These are phyloP conservation scores for Paraplagusia blochii DNA, from an alignment of 2,113 vertebrate species.

Conservation along the genomic window DNA sequence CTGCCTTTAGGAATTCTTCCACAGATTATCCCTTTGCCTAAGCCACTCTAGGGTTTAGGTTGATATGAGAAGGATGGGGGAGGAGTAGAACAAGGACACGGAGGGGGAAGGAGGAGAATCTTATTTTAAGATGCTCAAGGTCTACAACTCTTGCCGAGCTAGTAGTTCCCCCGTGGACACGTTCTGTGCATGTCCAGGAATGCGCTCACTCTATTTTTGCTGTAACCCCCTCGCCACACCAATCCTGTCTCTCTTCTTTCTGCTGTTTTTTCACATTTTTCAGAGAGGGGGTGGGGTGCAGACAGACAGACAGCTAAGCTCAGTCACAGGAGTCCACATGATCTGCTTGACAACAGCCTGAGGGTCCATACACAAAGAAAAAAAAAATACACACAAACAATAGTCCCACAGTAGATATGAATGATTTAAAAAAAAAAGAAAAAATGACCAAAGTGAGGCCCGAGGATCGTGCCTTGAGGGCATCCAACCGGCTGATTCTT, in stretches of 20 bases:
- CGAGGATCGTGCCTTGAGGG: slow-evolving; percentile 58
- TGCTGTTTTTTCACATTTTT: slow-evolving; percentile 21
- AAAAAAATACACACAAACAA: slow-evolving; percentile 25
- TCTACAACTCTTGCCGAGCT: slow-evolving; percentile 54
- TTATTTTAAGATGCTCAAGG: slow-evolving; percentile 37
- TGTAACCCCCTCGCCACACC: slow-evolving; percentile 16
- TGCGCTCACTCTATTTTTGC: slow-evolving; percentile 35
- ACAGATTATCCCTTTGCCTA: slow-evolving; percentile 52
- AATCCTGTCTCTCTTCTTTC: slow-evolving; percentile 1
- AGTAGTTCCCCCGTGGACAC: slow-evolving; percentile 56
- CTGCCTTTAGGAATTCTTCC: slow-evolving; percentile 55
- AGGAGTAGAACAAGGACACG: slow-evolving; percentile 1
- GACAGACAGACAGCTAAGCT: slow-evolving; percentile 49
- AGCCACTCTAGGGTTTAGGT: slow-evolving; percentile 37
- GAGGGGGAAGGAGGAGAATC: slow-evolving; percentile 3
- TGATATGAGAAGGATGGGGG: slow-evolving; percentile 4
- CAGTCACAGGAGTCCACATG: slow-evolving; percentile 46
- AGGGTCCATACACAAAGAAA: slow-evolving; percentile 45
- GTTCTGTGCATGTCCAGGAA: slow-evolving; percentile 57
- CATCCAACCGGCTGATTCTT: slow-evolving; percentile 44
- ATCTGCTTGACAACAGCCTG: slow-evolving; percentile 70
- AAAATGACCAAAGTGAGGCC: slow-evolving; percentile 35
- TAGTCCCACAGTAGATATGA: slow-evolving; percentile 27
- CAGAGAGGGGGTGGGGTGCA: slow-evolving; percentile 43
- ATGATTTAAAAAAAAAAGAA: neutral